Percentiles rank a stretch among this genome's conserved stretches.
Evolutionary conservation across 1,140 invertebrate genomes (phyloP).

Genomic region (Zaprionus inermis): DNA sequence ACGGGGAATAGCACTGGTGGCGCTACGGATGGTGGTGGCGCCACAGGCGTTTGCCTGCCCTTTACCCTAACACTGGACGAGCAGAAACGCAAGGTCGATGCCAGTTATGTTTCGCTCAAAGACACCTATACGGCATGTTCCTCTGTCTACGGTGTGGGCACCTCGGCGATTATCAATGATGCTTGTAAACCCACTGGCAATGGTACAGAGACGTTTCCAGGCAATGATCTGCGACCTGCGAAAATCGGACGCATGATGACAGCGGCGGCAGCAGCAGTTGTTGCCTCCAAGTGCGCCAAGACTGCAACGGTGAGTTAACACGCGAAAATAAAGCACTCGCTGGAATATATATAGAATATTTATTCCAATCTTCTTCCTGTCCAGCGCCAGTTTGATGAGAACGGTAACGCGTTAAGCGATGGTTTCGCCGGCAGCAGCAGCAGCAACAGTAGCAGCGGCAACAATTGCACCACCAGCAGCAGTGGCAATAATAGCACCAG

Average conservation of each 20-base stretch:
- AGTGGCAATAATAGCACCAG: conserved; percentile 15
- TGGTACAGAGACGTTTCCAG: conserved; percentile 3
- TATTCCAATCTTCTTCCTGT: not conserved
- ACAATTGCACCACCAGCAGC: conserved; percentile 8
- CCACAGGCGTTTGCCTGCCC: not conserved
- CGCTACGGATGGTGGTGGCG: not conserved
- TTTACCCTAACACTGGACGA: conserved; percentile 37
- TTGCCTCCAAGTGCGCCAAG: conserved; percentile 48
- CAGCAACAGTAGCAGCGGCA: conserved; percentile 13
- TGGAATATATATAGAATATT: no score
- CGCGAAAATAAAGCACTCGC: no score
- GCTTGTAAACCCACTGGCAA: conserved; percentile 22
- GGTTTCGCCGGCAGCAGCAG: conserved; percentile 35
- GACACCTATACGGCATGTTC: conserved; percentile 71
- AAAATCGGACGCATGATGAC: conserved; percentile 60
- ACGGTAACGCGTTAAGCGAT: conserved; percentile 84
- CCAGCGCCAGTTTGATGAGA: conserved; percentile 85
- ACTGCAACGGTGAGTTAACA: conserved; percentile 51
- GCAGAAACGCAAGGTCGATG: conserved; percentile 56
- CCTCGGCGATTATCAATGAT: conserved; percentile 17
- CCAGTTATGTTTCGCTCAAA: conserved; percentile 66
- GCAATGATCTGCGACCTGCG: conserved; percentile 44
- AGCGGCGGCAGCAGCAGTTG: conserved; percentile 32
- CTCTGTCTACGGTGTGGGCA: conserved; percentile 57
- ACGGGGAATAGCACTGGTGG: not conserved